These are phyloP conservation scores for Syrphus vitripennis DNA, from an alignment of 2,888 invertebrate species.

Conservation along the genomic window DNA sequence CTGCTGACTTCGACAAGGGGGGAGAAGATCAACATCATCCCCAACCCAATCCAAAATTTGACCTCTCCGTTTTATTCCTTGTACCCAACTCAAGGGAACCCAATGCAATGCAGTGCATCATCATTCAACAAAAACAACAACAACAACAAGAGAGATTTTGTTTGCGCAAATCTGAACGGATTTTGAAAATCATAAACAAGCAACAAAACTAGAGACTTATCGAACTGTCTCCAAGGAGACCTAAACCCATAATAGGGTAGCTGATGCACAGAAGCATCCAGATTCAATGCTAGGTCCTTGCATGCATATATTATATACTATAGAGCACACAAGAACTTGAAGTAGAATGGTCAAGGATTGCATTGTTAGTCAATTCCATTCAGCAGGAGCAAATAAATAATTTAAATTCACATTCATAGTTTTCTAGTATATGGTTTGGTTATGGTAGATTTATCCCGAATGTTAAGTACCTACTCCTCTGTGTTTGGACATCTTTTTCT, in stretches of 20 bases:
- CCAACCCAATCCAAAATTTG: not conserved
- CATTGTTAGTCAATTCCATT: constrained; percentile 44
- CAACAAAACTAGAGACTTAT: constrained; percentile 36
- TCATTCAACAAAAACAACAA: no score
- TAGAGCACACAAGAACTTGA: not conserved
- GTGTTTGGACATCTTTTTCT: not conserved
- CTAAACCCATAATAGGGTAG: not conserved
- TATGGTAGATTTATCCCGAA: constrained; percentile 34
- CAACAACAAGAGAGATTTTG: not conserved
- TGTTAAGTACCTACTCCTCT: not conserved
- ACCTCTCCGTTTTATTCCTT: constrained; percentile 1
- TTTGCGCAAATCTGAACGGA: constrained; percentile 60
- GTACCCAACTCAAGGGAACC: not conserved
- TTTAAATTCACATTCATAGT: constrained; percentile 55
- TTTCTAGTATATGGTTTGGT: not conserved
- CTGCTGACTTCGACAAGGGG: constrained; percentile 50
- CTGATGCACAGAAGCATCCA: no score
- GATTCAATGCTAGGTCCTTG: not conserved
- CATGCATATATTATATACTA: not conserved
- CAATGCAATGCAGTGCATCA: not conserved
- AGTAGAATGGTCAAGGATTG: constrained; percentile 19
- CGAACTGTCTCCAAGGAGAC: constrained; percentile 57
- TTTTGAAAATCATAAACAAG: constrained; percentile 58
- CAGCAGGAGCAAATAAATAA: constrained; percentile 60
- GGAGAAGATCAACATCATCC: not conserved